Percentiles rank a stretch among this genome's conserved stretches.
phyloP scores from a whole-genome alignment of 1,140 invertebrate species.

The Aricia agestis region DNA sequence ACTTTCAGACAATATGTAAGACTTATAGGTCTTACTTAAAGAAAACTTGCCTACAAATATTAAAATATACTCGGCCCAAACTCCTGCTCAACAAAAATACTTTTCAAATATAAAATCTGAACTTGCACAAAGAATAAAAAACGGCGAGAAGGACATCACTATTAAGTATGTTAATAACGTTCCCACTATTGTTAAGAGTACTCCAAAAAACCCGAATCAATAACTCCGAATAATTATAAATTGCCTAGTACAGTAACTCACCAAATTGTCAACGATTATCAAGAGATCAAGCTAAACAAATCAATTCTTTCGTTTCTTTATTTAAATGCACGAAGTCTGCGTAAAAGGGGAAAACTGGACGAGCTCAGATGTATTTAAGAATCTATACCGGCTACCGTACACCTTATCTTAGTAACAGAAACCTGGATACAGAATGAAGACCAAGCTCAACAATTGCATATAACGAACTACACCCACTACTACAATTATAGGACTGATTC shows the following conservation, averaged over 20 bases:
- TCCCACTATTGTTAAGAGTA: constrained; percentile 20
- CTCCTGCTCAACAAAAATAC: constrained; percentile 22
- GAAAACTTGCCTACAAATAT: not conserved
- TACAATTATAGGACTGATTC: not conserved
- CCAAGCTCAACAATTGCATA: constrained; percentile 18
- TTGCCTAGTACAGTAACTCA: not conserved
- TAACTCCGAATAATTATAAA: not conserved
- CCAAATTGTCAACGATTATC: constrained; percentile 10
- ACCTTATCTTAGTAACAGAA: constrained; percentile 24
- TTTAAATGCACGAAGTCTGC: constrained; percentile 12
- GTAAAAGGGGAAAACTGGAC: constrained; percentile 23
- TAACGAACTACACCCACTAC: constrained; percentile 18
- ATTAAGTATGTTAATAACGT: constrained; percentile 22
- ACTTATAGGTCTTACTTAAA: too few species aligned
- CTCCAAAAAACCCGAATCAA: constrained; percentile 22
- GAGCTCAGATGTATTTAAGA: constrained; percentile 20
- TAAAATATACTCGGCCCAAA: constrained; percentile 28
- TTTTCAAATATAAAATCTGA: constrained; percentile 15
- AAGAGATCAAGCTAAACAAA: constrained; percentile 2
- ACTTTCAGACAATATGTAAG: too few species aligned
- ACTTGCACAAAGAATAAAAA: constrained; percentile 3
- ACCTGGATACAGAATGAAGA: constrained; percentile 20
- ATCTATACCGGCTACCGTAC: constrained; percentile 16
- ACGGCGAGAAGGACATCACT: constrained; percentile 21
- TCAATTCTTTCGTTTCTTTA: not conserved